Conservation (phyloP, 2,888 invertebrate genomes). For the Thysanoteuthis rhombus region DNA sequence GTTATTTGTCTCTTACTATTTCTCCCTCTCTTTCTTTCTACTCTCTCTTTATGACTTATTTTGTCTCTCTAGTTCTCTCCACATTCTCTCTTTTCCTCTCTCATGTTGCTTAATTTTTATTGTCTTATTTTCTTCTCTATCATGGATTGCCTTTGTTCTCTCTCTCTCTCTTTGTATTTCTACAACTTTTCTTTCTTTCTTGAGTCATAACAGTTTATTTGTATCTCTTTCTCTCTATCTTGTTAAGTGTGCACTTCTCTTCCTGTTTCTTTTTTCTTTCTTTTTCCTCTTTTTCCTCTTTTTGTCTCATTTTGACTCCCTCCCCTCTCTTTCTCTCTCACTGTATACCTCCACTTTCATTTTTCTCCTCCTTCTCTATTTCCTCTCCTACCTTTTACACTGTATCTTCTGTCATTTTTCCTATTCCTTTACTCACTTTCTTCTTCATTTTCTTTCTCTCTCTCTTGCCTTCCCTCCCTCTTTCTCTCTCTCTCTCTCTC, state of each 20-base stretch:
- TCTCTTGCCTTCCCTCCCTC: neutral
- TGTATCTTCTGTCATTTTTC: neutral
- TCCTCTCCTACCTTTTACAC: neutral
- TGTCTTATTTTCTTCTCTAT: neutral
- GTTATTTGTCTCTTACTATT: neutral
- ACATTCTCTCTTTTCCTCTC: neutral
- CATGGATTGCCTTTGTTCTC: neutral
- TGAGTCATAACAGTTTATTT: too few relatives aligned
- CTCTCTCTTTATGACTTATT: neutral
- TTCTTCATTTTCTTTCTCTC: neutral
- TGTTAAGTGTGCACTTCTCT: neutral
- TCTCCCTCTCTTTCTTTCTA: neutral
- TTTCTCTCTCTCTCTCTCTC: neutral
- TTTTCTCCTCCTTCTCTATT: neutral
- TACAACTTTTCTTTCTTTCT: neutral
- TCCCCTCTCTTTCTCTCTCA: neutral
- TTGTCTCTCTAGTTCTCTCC: neutral
- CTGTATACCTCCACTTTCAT: accelerated
- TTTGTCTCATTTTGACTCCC: neutral
- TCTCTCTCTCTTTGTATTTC: too few relatives aligned
- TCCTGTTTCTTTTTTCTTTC: neutral
- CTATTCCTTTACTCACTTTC: neutral
- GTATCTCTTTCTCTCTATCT: neutral
- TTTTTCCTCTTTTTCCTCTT: neutral
- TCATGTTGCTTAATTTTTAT: neutral